A percentile compares a stretch with the other conserved stretches of the same genome.
Conservation (phyloP, 2,888 invertebrate species). For the Cyaniris semiargus region DNA sequence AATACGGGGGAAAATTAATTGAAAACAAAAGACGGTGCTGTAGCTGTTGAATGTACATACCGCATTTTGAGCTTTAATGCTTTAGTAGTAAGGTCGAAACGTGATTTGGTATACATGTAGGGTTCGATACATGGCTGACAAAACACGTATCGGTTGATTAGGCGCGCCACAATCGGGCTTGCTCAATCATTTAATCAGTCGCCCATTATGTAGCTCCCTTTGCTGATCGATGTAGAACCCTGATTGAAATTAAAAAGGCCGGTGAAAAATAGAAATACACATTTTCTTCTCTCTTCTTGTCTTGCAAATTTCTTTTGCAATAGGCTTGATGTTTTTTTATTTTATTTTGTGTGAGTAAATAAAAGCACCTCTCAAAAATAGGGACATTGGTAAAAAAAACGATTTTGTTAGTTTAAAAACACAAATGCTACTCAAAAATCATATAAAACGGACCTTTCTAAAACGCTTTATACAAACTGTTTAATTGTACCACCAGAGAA, state of each 20-base stretch:
- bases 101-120: background rate
- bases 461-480: too few relatives aligned
- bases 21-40: conserved; percentile 9
- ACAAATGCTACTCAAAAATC: too few relatives aligned
- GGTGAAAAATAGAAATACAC: background rate
- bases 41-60: background rate
- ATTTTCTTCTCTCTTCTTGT: background rate
- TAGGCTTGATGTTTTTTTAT: too few relatives aligned
- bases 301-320: too few relatives aligned
- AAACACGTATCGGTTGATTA: conserved; percentile 11
- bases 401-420: too few relatives aligned
- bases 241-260: background rate
- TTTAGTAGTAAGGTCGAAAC: background rate
- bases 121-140: conserved; percentile 3
- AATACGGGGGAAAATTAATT: conserved; percentile 7
- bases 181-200: conserved; percentile 18
- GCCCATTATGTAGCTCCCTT: conserved; percentile 14
- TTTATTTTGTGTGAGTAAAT: too few relatives aligned
- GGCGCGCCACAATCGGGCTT: conserved; percentile 1
- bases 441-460: too few relatives aligned
- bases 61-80: background rate
- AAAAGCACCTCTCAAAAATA: too few relatives aligned
- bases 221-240: background rate
- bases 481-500: too few relatives aligned
- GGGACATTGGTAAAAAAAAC: too few relatives aligned